Conservation (phyloP, 2,113 vertebrate genomes). For the Plotosus lineatus region DNA sequence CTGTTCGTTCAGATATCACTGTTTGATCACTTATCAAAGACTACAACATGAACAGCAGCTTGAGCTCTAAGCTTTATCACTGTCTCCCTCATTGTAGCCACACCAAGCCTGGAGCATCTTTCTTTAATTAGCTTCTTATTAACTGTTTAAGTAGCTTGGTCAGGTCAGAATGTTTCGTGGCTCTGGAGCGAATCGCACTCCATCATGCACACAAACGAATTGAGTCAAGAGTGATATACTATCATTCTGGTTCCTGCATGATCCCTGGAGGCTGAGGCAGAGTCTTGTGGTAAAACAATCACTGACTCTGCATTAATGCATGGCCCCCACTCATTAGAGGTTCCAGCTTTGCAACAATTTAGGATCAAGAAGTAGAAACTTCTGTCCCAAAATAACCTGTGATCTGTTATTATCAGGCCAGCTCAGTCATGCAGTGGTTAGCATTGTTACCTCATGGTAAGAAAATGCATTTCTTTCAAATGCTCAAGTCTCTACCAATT, state of each 20-base stretch:
- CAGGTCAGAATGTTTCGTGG: constrained; percentile 23
- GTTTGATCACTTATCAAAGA: constrained; percentile 23
- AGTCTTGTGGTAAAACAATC: neutral
- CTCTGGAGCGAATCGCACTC: neutral
- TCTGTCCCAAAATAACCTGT: neutral
- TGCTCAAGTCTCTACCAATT: no score
- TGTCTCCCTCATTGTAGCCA: neutral
- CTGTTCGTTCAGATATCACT: neutral
- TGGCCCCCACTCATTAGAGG: constrained; percentile 37
- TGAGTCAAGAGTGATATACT: neutral
- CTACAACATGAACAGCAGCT: neutral
- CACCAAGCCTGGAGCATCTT: neutral
- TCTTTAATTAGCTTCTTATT: constrained; percentile 33
- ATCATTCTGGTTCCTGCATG: neutral
- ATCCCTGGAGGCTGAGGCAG: constrained; percentile 21
- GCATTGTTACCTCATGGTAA: no score
- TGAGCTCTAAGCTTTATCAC: neutral
- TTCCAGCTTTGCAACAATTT: neutral
- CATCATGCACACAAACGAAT: constrained; percentile 8
- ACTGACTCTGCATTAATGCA: constrained; percentile 13
- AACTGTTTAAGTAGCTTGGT: neutral
- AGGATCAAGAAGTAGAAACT: neutral
- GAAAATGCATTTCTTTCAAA: no score
- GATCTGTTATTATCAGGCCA: neutral
- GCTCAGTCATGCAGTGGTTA: no score